Base-by-base conservation (phyloP, 2,888 invertebrate species). In the Dryobota labecula region DNA sequence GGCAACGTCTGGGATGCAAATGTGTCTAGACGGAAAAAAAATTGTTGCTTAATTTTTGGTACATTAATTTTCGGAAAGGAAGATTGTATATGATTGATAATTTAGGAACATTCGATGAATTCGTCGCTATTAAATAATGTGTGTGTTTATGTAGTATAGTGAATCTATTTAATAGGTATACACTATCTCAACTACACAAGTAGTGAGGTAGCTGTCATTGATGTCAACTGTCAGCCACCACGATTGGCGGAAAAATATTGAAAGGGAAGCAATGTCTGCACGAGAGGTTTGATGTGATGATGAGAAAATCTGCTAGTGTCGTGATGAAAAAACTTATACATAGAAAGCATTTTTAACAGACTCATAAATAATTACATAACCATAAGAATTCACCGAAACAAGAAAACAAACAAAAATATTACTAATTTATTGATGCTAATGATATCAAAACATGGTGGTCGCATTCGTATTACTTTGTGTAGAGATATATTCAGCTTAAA, bases 401-500 rank as follows among this genome's bases (percentile, higher is more conserved):
- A n/a, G n/a, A n/a, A n/a, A n/a, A n/a, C 41, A 65, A 70, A 73
- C 60, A 51, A 56, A 49, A 62, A 56, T 45, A 57, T 18, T 51
- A 54, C 56, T 58, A 68, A 62, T 64, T 70, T 56, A 67, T 53
- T 61, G 30, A 67, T 61, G 73, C 71, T 87, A 85, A 88, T 85
- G 76, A 86, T 85, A 79, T 83, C 67, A 81, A 86, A 86, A 88
- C 76, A 86, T 53, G 51, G 72, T 60, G 60, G 66, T 58, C 60
- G 69, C 36, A 71, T 73, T 71, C 51, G 47, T 72, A 60, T 70
- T 79, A 74, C 68, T 75, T 78, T 74, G 73, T 74, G n/a, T n/a
- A 56, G 13, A 33, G 15, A n/a, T 24, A 24, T 36, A 36, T 15
- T 24, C 15, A 36, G 9, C 18, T 6, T 18, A 18, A 6, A 36